Evolutionary conservation across 1,140 invertebrate genomes (phyloP).

Genomic region (Bombus superbus): DNA sequence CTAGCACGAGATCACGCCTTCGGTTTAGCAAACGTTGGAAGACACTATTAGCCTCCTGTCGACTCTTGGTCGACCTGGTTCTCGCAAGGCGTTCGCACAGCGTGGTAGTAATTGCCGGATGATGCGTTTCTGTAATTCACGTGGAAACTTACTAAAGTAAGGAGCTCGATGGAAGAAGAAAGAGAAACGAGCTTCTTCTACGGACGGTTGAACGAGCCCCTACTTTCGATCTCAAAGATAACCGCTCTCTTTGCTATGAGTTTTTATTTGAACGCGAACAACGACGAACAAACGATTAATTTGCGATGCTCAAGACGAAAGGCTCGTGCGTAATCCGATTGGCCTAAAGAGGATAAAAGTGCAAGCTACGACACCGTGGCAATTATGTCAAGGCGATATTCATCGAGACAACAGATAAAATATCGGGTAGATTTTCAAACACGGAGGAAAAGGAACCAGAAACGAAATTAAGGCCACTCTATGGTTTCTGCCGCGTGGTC

Average conservation of each 20-base stretch:
- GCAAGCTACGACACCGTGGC: slow-evolving; percentile 1
- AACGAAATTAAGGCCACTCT: not conserved
- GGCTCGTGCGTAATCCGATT: slow-evolving; percentile 2
- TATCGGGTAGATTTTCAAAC: not conserved
- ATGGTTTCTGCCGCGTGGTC: not conserved
- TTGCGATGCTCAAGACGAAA: not conserved
- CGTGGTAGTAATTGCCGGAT: slow-evolving; percentile 40
- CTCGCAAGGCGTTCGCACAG: slow-evolving; percentile 9
- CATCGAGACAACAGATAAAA: not conserved
- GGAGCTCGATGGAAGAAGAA: not conserved
- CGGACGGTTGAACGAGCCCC: no score
- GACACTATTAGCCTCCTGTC: not conserved
- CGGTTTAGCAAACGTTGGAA: not conserved
- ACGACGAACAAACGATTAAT: not conserved
- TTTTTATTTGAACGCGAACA: not conserved
- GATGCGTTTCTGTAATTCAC: slow-evolving; percentile 46
- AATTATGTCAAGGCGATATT: slow-evolving; percentile 40
- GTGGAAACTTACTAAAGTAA: not conserved
- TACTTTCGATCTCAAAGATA: slow-evolving; percentile 34
- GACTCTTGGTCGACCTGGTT: slow-evolving; percentile 39
- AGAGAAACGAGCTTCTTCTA: not conserved
- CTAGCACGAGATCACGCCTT: slow-evolving; percentile 21
- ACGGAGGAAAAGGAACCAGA: not conserved
- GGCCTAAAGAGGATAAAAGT: slow-evolving; percentile 14
- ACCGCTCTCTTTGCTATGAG: not conserved